These are phyloP conservation scores for Ecdyonurus torrentis DNA, from an alignment of 2,888 invertebrate genomes.

Conservation along the genomic window DNA sequence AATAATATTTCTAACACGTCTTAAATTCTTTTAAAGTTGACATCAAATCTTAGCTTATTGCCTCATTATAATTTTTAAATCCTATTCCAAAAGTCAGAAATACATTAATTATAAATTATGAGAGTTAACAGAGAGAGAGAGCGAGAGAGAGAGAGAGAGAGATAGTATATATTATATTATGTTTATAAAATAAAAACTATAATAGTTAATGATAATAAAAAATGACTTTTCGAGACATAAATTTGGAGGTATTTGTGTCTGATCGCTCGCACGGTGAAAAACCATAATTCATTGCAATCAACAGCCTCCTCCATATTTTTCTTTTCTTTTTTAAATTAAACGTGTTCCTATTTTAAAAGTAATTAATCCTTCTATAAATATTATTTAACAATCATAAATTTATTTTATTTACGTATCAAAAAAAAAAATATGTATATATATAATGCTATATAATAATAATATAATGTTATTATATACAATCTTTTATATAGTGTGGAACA, in stretches of 20 bases:
- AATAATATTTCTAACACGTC: background rate
- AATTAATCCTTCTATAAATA: no score
- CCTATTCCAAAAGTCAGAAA: background rate
- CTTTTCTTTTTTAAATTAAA: no score
- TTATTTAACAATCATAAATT: no score
- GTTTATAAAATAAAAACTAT: background rate
- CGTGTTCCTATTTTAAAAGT: no score
- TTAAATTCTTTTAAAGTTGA: background rate
- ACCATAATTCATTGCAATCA: background rate
- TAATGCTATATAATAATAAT: no score
- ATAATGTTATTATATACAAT: no score
- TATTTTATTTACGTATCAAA: no score
- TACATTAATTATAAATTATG: background rate
- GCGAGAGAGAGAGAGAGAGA: no score
- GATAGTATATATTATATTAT: background rate
- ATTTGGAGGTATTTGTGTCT: background rate
- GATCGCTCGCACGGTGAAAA: background rate
- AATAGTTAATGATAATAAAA: background rate
- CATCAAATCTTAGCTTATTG: background rate
- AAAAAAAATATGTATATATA: no score
- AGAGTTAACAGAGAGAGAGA: background rate
- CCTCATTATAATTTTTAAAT: background rate
- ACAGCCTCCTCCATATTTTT: no score
- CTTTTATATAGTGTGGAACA: no score
- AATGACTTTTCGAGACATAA: background rate